Conservation (phyloP, 2,797 vertebrate species). For the Tympanoctomys barrerae region DNA sequence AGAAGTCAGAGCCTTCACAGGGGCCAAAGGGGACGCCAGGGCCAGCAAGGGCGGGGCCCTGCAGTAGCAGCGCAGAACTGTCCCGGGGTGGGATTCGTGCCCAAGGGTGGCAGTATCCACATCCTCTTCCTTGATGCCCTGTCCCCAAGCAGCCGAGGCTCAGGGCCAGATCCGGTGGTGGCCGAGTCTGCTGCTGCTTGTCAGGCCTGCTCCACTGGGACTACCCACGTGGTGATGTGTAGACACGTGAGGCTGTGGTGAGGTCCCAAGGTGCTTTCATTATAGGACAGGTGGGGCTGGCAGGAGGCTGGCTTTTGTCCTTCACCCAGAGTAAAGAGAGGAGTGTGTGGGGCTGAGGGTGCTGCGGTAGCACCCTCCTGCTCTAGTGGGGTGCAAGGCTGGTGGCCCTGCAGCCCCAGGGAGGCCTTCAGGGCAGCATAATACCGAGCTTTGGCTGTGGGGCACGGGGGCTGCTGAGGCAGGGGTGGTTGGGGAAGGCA, state of each 20-base stretch:
- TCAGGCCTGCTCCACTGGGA: slow-evolving; percentile 89
- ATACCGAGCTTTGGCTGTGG: background rate
- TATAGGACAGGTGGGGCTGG: slow-evolving; percentile 21
- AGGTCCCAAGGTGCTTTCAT: slow-evolving; percentile 67
- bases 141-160: slow-evolving; percentile 56
- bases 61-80: slow-evolving; percentile 79
- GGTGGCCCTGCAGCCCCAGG: background rate
- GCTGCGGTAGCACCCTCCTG: background rate
- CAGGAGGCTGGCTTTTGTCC: background rate
- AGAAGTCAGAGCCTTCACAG: slow-evolving; percentile 75
- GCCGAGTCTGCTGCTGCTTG: slow-evolving; percentile 87
- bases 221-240: slow-evolving; percentile 89
- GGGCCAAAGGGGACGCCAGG: slow-evolving; percentile 20
- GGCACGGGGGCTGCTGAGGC: rapidly evolving
- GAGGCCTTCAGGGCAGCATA: rapidly evolving
- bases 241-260: slow-evolving; percentile 76
- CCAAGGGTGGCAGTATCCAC: slow-evolving; percentile 76
- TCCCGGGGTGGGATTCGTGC: slow-evolving; percentile 81
- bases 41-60: background rate
- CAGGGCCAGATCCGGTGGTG: slow-evolving; percentile 83
- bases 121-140: slow-evolving; percentile 75
- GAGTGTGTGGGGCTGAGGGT: background rate
- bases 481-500: background rate
- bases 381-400: background rate
- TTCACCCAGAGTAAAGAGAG: background rate